phyloP scores from a whole-genome alignment of 53 echinoderm and acorn worm genomes.

The Mesocentrotus franciscanus region DNA sequence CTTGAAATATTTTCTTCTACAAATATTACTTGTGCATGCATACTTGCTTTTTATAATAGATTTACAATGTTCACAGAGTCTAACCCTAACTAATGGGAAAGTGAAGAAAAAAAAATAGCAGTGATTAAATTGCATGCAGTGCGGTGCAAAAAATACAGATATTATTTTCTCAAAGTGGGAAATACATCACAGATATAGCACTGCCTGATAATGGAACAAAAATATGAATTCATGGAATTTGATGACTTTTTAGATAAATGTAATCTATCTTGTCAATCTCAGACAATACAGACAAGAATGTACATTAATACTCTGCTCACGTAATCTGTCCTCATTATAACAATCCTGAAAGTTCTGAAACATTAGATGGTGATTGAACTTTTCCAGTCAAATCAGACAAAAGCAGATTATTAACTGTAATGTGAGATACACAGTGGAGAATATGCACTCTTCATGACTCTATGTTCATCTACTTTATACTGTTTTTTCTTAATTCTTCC shows the following conservation, averaged over 20 bases:
- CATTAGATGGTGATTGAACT: not conserved
- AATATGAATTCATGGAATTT: not conserved
- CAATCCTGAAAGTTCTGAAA: slow-evolving; percentile 1
- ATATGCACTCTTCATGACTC: not conserved
- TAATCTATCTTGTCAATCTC: not conserved
- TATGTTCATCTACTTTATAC: not conserved
- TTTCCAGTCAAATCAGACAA: not conserved
- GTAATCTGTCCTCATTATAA: not conserved
- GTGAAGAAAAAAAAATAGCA: no score
- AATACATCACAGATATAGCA: not conserved
- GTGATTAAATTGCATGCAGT: no score
- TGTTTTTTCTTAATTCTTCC: not conserved
- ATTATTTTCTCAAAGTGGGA: no score
- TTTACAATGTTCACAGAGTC: not conserved
- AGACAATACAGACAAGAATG: not conserved
- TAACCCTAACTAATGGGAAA: no score
- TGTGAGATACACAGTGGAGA: not conserved
- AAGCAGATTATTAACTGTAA: not conserved
- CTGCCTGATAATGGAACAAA: not conserved
- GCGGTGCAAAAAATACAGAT: no score
- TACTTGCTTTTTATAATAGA: not conserved
- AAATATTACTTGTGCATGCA: not conserved
- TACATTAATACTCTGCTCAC: not conserved
- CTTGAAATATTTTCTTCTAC: not conserved
- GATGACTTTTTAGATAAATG: not conserved